Base-by-base conservation (phyloP, 2,797 vertebrate species). In the Erithacus rubecula region DNA sequence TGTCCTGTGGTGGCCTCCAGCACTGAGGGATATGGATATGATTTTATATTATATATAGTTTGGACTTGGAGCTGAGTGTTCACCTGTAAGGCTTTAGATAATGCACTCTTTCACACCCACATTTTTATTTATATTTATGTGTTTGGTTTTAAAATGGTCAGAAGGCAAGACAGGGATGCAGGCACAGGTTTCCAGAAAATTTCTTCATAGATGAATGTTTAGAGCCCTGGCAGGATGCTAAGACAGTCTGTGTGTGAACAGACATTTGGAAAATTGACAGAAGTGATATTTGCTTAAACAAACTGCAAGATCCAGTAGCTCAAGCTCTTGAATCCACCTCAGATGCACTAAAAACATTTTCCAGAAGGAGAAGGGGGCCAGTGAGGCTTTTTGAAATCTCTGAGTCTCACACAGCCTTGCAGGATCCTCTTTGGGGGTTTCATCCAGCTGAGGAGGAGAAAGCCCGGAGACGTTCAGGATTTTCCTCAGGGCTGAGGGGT, bases 181-280 rank as follows among this genome's bases (percentile, higher is more conserved):
- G 87, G 80, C 79, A 82, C 46, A 67, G 81, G 74, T 93, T 95
- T 92, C 44, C 59, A 81, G 92, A 52, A 81, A 58, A 83, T 67
- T 87, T 96, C 83, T 93, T 58, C 10, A 9, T 12, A 32, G 72
- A 58, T 70, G 75, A 94, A 80, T 29, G 49, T 95, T 92, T 89
- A 69, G 52, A 93, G 65, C 62, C 9, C 72, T 37, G 82, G 71
- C 69, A 85, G 65, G 68, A 56, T 90, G 64, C 63, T 86, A 30
- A 74, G 80, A 63, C 76, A 93, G 67, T 24, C 72, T 87, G 84
- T 56, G 69, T 92, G 65, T 12, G 77, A 96, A 78, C 67, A 82
- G 93, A 77, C 37, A 15, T 67, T 96, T 95, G 93, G 85, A 96
- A 95, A 95, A 64, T 27, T 90, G 93, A 87, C 92, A 97, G 60